These are phyloP conservation scores for Myathropa florea DNA, from an alignment of 2,888 invertebrate genomes.

Conservation along the genomic window DNA sequence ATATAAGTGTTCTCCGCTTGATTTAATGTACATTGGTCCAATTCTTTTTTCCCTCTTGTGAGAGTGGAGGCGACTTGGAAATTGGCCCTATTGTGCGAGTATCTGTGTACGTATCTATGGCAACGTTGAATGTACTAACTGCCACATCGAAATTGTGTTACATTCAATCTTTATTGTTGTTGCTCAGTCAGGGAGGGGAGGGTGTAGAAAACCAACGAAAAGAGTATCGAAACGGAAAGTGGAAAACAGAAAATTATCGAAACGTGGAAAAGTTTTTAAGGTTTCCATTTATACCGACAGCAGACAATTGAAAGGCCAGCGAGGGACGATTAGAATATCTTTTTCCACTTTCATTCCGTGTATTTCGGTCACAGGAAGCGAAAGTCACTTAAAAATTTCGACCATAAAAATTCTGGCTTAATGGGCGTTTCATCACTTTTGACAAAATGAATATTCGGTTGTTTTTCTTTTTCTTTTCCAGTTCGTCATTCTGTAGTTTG, in stretches of 20 bases:
- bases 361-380: background rate
- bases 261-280: constrained; percentile 28
- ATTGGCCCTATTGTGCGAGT: background rate
- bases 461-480: background rate
- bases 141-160: background rate
- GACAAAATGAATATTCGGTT: constrained; percentile 7
- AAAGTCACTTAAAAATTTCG: constrained; percentile 47
- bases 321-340: background rate
- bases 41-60: background rate
- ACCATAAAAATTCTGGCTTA: constrained; percentile 27
- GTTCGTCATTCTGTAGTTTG: background rate
- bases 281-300: constrained; percentile 19
- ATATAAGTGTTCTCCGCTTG: constrained; percentile 65
- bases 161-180: too few relatives aligned
- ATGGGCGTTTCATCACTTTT: constrained; percentile 37
- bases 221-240: background rate
- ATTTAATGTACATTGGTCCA: constrained; percentile 51
- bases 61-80: constrained; percentile 9
- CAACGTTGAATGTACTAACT: background rate
- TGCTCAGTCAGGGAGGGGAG: background rate
- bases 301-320: constrained; percentile 6
- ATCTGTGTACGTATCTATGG: background rate
- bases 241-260: constrained; percentile 41
- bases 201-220: background rate
- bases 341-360: background rate